Evolutionary conservation across 2,888 invertebrate genomes (phyloP).

Genomic region (Phalangium opilio): DNA sequence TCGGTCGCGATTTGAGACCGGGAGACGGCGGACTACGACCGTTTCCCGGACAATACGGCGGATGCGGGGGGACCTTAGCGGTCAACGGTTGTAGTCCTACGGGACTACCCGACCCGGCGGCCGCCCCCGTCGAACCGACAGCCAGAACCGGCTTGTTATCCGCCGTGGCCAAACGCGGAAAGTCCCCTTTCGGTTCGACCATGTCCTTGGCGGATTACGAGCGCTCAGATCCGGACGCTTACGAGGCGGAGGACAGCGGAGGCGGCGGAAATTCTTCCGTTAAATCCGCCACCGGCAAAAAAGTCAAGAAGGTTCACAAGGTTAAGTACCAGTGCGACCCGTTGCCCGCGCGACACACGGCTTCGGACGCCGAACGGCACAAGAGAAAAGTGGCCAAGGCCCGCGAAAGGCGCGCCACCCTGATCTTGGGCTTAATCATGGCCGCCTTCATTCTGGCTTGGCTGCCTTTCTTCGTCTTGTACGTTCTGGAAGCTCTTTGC

Average conservation of each 20-base stretch:
- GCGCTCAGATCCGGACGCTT: conserved; percentile 18
- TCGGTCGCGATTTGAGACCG: too few species aligned
- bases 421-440: conserved; percentile 94
- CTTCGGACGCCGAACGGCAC: conserved; percentile 75
- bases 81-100: not conserved
- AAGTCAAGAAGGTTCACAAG: conserved; percentile 7
- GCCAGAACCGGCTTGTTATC: not conserved
- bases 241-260: conserved; percentile 7
- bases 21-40: not conserved
- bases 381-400: conserved; percentile 83
- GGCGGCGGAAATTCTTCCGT: conserved; percentile 2
- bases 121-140: not conserved
- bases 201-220: conserved; percentile 20
- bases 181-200: conserved; percentile 20
- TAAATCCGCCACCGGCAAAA: conserved; percentile 1
- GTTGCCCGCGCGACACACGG: conserved; percentile 9
- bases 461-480: conserved; percentile 93
- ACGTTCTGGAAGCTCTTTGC: conserved; percentile 70
- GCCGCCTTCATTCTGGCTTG: conserved; percentile 96
- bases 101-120: not conserved
- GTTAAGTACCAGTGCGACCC: conserved; percentile 44
- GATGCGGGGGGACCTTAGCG: not conserved
- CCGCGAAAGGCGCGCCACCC: conserved; percentile 88
- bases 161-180: conserved; percentile 8
- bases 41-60: not conserved